Base-by-base conservation (phyloP, 2,888 invertebrate genomes). In the Willowsia nigromaculata region DNA sequence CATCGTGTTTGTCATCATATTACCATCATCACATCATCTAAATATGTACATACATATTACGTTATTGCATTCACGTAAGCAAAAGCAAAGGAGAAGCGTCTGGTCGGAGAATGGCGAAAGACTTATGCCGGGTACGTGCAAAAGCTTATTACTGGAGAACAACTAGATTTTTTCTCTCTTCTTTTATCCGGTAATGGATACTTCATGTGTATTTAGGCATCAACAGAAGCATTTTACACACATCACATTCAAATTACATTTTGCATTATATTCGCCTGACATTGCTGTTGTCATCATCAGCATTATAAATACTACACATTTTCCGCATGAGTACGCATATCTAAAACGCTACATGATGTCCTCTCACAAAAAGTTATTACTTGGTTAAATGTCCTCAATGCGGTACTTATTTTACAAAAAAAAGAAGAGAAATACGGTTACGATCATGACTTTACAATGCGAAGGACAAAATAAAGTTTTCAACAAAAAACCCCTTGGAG, bases 181-280 rank as follows among this genome's bases (percentile, higher is more conserved):
- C 7, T 27, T 30, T 53, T 78, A 50, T 33, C 78, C 18, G 11
- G 53, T 78, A 78, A 78, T 78, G 78, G 78, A 78, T 78, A 78
- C 50, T 78, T 78, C 18, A 78, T 78, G 78, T 78, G 18, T 74
- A 47, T 40, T 47, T 74, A 74, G 47, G 74, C 43, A 74, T 47
- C 47, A 25, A 43, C 76, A n/a, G 37, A 76, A 76, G 47, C 43
- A 6, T 76, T 76, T 81, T n/a, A n/a, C n/a, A n/a, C n/a, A 25
- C 78, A 62, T 83, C 82, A 83, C 22, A 25, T 83, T 68, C 27
- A 83, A 68, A 83, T 83, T 47, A 83, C 30, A 68, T 83, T 68
- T 83, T 50, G 47, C 68, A 83, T 68, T 83, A n/a, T 68, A 68
- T 68, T 68, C 68, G 37, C 18, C 18, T 37, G 33, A 68, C 68